Conservation (phyloP, 2,113 vertebrate species). For the Brachionichthys hirsutus region DNA sequence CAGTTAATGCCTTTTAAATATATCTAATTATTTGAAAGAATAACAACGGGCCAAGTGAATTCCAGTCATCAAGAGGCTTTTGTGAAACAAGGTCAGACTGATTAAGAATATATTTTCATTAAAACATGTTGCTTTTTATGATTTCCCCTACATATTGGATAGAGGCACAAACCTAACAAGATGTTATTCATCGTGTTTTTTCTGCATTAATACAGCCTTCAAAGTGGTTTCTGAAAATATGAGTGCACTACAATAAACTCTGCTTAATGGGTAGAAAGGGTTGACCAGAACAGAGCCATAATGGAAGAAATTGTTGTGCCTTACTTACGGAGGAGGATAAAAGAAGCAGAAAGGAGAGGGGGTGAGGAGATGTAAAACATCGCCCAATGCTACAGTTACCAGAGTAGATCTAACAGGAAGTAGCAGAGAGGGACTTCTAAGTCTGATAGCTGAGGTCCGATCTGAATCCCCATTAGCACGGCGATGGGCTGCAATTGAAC, state of each 20-base stretch:
- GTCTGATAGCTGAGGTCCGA: conserved; percentile 55
- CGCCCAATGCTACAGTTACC: conserved; percentile 67
- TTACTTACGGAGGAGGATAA: conserved; percentile 26
- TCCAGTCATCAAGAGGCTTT: conserved; percentile 22
- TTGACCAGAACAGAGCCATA: conserved; percentile 29
- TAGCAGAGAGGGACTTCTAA: conserved; percentile 53
- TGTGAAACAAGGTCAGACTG: background rate
- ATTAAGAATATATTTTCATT: background rate
- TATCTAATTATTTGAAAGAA: conserved; percentile 37
- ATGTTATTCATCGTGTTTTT: conserved; percentile 1
- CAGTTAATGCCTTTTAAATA: conserved; percentile 19
- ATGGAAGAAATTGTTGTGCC: conserved; percentile 39
- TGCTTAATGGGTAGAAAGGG: conserved; percentile 42
- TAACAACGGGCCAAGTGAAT: conserved; percentile 34
- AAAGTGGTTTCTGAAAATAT: conserved; percentile 34
- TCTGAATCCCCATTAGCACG: conserved; percentile 63
- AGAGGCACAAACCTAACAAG: background rate
- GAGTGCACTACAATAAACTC: conserved; percentile 44
- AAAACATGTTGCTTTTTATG: conserved; percentile 1
- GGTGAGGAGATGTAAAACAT: conserved; percentile 48
- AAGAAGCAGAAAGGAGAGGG: conserved; percentile 17
- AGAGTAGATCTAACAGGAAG: conserved; percentile 62
- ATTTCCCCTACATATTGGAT: background rate
- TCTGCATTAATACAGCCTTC: conserved; percentile 19
- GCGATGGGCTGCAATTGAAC: conserved; percentile 55